Percentiles rank a stretch among this genome's conserved stretches.
Evolutionary conservation across 2,113 vertebrate species (phyloP).

Genomic region (Thunnus thynnus): DNA sequence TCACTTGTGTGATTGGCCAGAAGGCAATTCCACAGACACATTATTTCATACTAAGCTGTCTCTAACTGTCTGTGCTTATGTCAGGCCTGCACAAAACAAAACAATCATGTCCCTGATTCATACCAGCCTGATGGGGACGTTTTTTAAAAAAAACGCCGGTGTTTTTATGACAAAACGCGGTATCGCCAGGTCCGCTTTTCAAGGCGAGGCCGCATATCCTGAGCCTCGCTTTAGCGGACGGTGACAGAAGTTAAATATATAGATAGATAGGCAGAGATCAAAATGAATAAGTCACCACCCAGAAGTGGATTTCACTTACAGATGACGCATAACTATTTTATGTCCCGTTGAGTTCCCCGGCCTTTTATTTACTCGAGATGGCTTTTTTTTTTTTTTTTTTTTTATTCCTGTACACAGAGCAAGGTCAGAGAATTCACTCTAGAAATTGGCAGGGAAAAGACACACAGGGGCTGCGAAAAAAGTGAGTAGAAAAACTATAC

Average conservation of each 20-base stretch:
- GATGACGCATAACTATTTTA: slow-evolving; percentile 84
- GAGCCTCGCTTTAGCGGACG: slow-evolving; percentile 26
- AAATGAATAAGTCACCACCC: slow-evolving; percentile 82
- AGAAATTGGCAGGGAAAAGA: slow-evolving; percentile 61
- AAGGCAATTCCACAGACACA: slow-evolving; percentile 28
- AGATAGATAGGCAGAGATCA: slow-evolving; percentile 49
- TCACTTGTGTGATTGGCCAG: slow-evolving; percentile 28
- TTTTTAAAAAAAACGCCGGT: slow-evolving; percentile 9
- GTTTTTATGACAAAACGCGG: slow-evolving; percentile 52
- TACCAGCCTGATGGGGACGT: slow-evolving; percentile 38
- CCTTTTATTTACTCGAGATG: slow-evolving; percentile 79
- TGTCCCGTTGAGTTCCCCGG: slow-evolving; percentile 60
- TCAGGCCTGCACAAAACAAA: neutral
- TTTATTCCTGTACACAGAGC: slow-evolving; percentile 41
- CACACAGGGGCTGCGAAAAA: slow-evolving; percentile 47
- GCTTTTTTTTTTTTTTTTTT: slow-evolving; percentile 45
- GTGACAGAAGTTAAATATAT: slow-evolving; percentile 47
- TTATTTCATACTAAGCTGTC: slow-evolving; percentile 26
- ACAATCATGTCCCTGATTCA: slow-evolving; percentile 21
- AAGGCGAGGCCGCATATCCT: slow-evolving; percentile 33
- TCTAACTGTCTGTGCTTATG: slow-evolving; percentile 16
- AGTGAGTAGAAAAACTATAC: slow-evolving; percentile 61
- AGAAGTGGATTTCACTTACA: slow-evolving; percentile 79
- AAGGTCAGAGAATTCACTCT: slow-evolving; percentile 67
- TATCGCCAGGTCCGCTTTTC: slow-evolving; percentile 41